Evolutionary conservation across 2,113 vertebrate species (phyloP), one percentile per base, ranked within the genome.

Genomic region (Collichthys lucidus): DNA sequence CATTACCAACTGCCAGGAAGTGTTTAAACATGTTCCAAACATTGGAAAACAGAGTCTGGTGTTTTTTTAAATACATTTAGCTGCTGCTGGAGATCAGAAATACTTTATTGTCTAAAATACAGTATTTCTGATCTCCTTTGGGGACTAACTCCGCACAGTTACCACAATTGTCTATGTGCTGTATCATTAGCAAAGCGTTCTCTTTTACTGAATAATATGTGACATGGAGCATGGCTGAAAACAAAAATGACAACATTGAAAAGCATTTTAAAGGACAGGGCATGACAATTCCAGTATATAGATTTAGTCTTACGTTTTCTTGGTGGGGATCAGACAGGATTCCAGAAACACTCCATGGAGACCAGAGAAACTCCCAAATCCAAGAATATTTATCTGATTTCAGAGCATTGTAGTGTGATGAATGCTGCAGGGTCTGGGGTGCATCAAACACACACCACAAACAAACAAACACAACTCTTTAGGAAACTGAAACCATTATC

Each of bases 1-100:
- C 49, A 44, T 24, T 63, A 76, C 15, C 2, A 77, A 77, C 17
- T 35, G 77, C 83, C 80, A 86, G 59, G 49, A 80, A 81, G 56
- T 53, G 64, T 77, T 19, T 40, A 73, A 66, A 40, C n/a, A 24
- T 5, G 11, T 70, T 79, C 0, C 56, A 68, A 42, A 31, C 62
- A 26, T 4, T n/a, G 1, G 12, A 16, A 60, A 65, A 40, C 42
- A 8, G n/a, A 53, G 19, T 77, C 14, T 22, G n/a, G 17, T 40
- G 17, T 79, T 66, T 57, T 4, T 4, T 8, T 80, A 64, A 73
- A 72, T 4, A 53, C 17, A 11, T 50, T 60, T n/a, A 22, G 55
- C 53, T 65, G 15, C 15, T 5, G 11, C 46, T 66, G 29, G 46
- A 66, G 57, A 55, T 53, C 26, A 26, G 26, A 26, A 26, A 26